Base-by-base conservation (phyloP, 23 tunicate species). In the Corella eumyota region DNA sequence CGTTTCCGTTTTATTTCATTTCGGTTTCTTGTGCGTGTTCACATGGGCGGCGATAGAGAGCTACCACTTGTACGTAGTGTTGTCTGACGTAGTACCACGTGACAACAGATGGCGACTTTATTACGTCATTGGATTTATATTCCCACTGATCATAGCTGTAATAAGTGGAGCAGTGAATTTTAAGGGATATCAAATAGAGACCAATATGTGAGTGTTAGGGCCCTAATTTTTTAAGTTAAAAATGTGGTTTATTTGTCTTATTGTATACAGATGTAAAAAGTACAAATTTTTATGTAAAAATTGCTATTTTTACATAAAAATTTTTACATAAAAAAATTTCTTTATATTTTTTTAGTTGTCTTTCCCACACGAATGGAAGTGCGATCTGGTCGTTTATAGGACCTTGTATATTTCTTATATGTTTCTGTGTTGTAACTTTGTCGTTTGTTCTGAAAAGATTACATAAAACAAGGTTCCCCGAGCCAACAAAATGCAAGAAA, bases 11-110 rank as follows among this genome's bases (percentile, higher is more conserved):
- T 40, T 88, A 11, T 77, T 88, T 2, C 96, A 88, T 45, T 72
- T 64, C 37, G 76, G 90, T 17, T 58, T 88, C 4, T 32, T 88
- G 15, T 66, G 81, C 38, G 30, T 73, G 3, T 75, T 75, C 46
- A 78, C 88, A 4, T 88, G 96, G 96, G 48, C 96, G 11, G 77
- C 87, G 20, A 30, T 88, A 44, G 94, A 84, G 58, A 32, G 81
- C 9, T 65, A 45, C 47, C 81, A 78, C 47, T 72, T 58, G 22
- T 35, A 67, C 54, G 36, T 72, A 23, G 66, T 58, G 6, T 36
- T 77, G 28, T 47, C 28, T 50, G 84, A 84, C 55, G 25, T 58
- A n/a, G 15, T 45, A 20, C 71, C 72, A 32, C 71, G 69, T 15
- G 76, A 84, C 45, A 61, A 68, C 45, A 66, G 96, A 25, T 88